Conservation (phyloP, 2,888 invertebrate genomes). For the Nesidiocoris tenuis region DNA sequence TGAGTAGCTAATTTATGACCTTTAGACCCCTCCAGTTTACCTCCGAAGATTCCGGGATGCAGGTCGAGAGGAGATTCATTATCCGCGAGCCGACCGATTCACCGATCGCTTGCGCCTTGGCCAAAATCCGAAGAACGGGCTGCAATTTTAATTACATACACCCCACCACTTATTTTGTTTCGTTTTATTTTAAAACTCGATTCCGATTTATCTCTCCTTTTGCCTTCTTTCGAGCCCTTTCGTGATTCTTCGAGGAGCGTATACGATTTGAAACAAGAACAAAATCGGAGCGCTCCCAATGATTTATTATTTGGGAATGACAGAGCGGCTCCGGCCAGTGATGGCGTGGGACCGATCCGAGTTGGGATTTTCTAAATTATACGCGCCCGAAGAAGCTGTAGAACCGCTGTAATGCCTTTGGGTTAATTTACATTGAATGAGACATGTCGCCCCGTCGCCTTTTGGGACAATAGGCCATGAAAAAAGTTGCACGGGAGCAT, state of each 20-base stretch:
- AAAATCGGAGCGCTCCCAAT: constrained; percentile 2
- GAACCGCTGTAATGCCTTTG: constrained; percentile 16
- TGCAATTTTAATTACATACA: neutral
- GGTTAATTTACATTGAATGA: constrained; percentile 45
- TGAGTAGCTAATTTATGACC: too few relatives aligned
- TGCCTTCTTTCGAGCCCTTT: neutral
- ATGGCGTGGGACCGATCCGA: constrained; percentile 20
- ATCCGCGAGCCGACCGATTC: too few relatives aligned
- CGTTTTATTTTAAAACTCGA: neutral
- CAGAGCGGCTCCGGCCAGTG: constrained; percentile 20
- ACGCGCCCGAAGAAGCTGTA: constrained; percentile 40
- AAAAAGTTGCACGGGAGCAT: constrained; percentile 27
- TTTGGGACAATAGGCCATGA: constrained; percentile 36
- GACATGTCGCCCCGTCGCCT: constrained; percentile 30
- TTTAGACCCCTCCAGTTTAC: too few relatives aligned
- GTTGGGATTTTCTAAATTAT: constrained; percentile 40
- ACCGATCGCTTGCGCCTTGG: too few relatives aligned
- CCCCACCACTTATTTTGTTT: neutral
- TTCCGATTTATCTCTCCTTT: too few relatives aligned
- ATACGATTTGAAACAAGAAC: too few relatives aligned
- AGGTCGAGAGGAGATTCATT: too few relatives aligned
- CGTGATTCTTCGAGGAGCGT: neutral
- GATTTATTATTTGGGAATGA: constrained; percentile 37
- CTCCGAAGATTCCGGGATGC: too few relatives aligned
- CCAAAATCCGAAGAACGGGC: too few relatives aligned